Percentiles rank a stretch among this genome's conserved stretches.
Conservation (phyloP, 2,888 invertebrate species). For the Germaria angustata region DNA sequence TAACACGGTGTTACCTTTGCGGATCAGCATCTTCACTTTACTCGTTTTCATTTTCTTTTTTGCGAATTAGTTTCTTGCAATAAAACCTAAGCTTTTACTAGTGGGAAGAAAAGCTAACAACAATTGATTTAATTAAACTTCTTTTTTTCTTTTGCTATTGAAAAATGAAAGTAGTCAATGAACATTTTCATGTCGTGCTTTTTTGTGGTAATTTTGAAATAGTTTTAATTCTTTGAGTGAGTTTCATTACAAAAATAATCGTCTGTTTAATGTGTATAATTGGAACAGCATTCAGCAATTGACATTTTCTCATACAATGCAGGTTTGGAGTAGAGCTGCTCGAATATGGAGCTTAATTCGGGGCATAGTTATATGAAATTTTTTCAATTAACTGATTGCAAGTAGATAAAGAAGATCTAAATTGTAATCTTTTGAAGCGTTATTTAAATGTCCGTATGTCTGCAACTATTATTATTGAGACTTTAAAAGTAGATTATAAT, state of each 20-base stretch:
- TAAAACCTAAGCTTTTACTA: slow-evolving; percentile 23
- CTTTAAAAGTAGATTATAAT: too few species aligned
- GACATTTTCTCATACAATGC: too few species aligned
- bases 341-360: too few species aligned
- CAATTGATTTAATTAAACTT: background rate
- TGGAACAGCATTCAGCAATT: too few species aligned
- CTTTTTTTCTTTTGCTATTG: background rate
- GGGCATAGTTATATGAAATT: too few species aligned
- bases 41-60: background rate
- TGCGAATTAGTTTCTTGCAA: background rate
- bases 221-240: background rate
- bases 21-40: slow-evolving; percentile 21
- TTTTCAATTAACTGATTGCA: too few species aligned
- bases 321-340: too few species aligned
- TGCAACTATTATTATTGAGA: too few species aligned
- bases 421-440: too few species aligned
- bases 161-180: slow-evolving; percentile 1
- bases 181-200: background rate
- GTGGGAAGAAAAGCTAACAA: slow-evolving; percentile 1
- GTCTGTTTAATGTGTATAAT: too few species aligned
- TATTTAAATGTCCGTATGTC: too few species aligned
- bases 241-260: background rate
- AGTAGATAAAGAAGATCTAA: too few species aligned
- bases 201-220: background rate
- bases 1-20: background rate